phyloP scores from a whole-genome alignment of 2,888 invertebrate species.

The Thecophora atra region DNA sequence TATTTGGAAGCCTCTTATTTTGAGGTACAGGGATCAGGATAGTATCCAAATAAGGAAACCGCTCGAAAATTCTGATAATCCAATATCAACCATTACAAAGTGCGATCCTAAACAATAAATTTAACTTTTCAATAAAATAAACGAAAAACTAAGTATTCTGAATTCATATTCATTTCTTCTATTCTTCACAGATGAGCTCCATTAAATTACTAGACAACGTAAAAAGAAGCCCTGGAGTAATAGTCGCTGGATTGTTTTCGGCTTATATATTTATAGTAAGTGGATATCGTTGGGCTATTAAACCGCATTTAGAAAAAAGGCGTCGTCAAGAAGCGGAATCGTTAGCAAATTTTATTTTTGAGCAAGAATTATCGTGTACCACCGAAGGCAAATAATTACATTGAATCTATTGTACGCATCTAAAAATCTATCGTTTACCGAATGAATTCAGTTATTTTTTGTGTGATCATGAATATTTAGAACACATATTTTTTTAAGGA shows the following conservation, averaged over 20 bases:
- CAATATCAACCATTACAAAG: background rate
- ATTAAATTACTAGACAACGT: slow-evolving; percentile 52
- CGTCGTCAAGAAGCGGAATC: slow-evolving; percentile 57
- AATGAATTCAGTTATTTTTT: slow-evolving; percentile 26
- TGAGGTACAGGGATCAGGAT: slow-evolving; percentile 52
- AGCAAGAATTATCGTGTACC: slow-evolving; percentile 50
- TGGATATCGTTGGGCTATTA: slow-evolving; percentile 54
- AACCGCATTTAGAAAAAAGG: slow-evolving; percentile 53
- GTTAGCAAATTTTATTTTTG: slow-evolving; percentile 60
- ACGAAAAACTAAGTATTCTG: background rate
- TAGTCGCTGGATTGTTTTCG: slow-evolving; percentile 57
- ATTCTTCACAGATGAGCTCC: slow-evolving; percentile 60
- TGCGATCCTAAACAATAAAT: background rate
- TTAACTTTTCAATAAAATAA: background rate
- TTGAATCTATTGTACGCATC: slow-evolving; percentile 5
- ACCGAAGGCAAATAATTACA: slow-evolving; percentile 28
- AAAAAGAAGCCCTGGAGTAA: slow-evolving; percentile 53
- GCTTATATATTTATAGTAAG: slow-evolving; percentile 43
- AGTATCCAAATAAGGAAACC: slow-evolving; percentile 11
- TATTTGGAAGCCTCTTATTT: slow-evolving; percentile 66
- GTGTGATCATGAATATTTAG: slow-evolving; percentile 5
- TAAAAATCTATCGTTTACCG: background rate
- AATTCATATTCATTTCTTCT: slow-evolving; percentile 25
- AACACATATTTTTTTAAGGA: slow-evolving; percentile 6
- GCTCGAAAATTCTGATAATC: background rate